A percentile compares a stretch with the other conserved stretches of the same genome.
These are phyloP conservation scores for Gallirallus australis DNA, from an alignment of 2,797 vertebrate species.

Conservation along the genomic window DNA sequence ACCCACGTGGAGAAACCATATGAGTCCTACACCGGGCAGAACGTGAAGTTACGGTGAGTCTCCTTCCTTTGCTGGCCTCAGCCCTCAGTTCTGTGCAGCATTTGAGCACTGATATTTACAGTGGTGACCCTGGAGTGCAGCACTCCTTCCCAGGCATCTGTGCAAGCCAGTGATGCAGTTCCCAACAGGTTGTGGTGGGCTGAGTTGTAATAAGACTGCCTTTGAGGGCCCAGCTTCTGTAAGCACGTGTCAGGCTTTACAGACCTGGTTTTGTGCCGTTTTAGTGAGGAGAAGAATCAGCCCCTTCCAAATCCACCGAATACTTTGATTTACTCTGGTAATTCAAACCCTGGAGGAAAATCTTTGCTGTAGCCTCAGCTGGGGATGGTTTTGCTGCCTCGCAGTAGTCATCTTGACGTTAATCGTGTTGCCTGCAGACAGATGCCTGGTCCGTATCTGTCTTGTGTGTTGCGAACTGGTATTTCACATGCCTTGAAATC, in stretches of 20 bases:
- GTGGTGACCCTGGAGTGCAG: background rate
- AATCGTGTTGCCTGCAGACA: slow-evolving; percentile 11
- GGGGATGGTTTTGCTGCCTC: background rate
- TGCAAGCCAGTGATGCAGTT: background rate
- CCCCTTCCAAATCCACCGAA: background rate
- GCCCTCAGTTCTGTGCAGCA: background rate
- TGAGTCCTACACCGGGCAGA: slow-evolving; percentile 98
- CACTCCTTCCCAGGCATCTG: background rate
- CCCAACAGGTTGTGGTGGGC: background rate
- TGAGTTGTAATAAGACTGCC: background rate
- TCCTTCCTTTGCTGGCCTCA: background rate
- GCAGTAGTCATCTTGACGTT: background rate
- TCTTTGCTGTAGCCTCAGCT: background rate
- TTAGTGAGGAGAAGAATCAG: background rate
- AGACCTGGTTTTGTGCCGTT: background rate
- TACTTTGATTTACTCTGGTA: background rate
- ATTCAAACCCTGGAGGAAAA: background rate
- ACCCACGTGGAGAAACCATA: slow-evolving; percentile 98
- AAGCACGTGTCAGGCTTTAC: background rate
- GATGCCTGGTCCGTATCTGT: background rate
- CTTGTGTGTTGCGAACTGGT: background rate
- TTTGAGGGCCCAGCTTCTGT: background rate
- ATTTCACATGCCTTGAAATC: background rate
- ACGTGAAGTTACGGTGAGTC: slow-evolving; percentile 93
- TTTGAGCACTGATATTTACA: background rate